Percentiles rank a stretch among this genome's conserved stretches.
Evolutionary conservation across 1,140 invertebrate genomes (phyloP).

Genomic region (Stratiolaelaps scimitus): DNA sequence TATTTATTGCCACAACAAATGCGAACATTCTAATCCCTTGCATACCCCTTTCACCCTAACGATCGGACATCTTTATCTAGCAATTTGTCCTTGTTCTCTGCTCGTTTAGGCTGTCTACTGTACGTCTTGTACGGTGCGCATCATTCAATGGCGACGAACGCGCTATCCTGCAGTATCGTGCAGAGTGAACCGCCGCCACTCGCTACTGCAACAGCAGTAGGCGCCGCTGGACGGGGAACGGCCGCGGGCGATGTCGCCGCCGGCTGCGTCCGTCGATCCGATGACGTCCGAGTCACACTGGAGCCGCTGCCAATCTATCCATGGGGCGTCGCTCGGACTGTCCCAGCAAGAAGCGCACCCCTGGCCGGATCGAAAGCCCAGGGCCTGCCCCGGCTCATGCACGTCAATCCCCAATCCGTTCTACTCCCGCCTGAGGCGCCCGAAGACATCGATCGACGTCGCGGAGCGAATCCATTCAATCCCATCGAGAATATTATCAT

Average conservation of each 20-base stretch:
- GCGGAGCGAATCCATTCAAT: slow-evolving; percentile 13
- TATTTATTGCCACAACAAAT: no score
- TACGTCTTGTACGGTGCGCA: slow-evolving; percentile 17
- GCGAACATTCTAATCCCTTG: no score
- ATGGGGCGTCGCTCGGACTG: not conserved
- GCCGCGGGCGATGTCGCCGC: no score
- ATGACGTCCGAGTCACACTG: slow-evolving; percentile 14
- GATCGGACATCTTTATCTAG: not conserved
- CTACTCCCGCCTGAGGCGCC: no score
- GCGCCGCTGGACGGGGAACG: not conserved
- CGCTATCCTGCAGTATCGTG: not conserved
- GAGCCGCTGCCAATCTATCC: slow-evolving; percentile 9
- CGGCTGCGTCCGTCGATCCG: no score
- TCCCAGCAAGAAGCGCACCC: no score
- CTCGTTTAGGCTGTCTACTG: not conserved
- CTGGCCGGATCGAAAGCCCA: not conserved
- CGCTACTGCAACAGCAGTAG: not conserved
- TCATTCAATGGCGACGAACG: slow-evolving; percentile 13
- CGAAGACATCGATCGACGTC: not conserved
- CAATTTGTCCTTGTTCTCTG: not conserved
- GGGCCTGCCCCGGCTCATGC: not conserved
- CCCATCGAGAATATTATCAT: slow-evolving; percentile 18
- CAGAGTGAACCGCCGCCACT: not conserved
- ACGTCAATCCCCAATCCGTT: not conserved
- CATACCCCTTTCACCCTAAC: no score